These are phyloP conservation scores for Diloba caeruleocephala DNA, from an alignment of 2,888 invertebrate genomes.

Conservation along the genomic window DNA sequence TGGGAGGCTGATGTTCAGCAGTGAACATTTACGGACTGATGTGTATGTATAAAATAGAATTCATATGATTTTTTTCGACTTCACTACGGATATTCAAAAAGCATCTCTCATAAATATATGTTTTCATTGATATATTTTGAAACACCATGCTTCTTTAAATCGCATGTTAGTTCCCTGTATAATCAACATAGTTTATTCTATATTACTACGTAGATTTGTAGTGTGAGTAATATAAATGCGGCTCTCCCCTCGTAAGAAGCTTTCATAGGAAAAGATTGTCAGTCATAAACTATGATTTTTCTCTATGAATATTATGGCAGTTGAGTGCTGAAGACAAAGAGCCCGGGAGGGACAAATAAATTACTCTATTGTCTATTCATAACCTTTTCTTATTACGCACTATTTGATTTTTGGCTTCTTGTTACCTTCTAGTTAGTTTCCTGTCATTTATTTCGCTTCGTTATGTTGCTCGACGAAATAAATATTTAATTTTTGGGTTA, in stretches of 20 bases:
- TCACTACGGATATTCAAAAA: too few species aligned
- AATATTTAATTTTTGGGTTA: background rate
- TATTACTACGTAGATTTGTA: conserved; percentile 62
- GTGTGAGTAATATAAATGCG: conserved; percentile 80
- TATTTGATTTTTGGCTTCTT: conserved; percentile 40
- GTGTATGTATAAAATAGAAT: too few species aligned
- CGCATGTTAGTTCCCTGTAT: too few species aligned
- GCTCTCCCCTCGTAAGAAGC: conserved; percentile 71
- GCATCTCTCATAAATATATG: too few species aligned
- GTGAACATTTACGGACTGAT: too few species aligned
- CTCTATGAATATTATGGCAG: conserved; percentile 80
- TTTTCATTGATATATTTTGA: too few species aligned
- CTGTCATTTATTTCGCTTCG: background rate
- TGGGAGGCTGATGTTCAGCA: too few species aligned
- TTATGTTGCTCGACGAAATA: background rate
- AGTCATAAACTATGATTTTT: conserved; percentile 85
- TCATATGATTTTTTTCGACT: too few species aligned
- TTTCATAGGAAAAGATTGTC: conserved; percentile 79
- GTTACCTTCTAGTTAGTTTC: conserved; percentile 3
- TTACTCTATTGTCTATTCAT: conserved; percentile 56
- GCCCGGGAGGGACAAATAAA: conserved; percentile 59
- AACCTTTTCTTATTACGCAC: conserved; percentile 40
- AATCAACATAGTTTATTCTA: too few species aligned
- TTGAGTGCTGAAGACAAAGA: conserved; percentile 71
- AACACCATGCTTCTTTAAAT: too few species aligned